Percentiles rank a stretch among this genome's conserved stretches.
These are phyloP conservation scores for Drosophila limbata DNA, from an alignment of 2,888 invertebrate species.

Conservation along the genomic window DNA sequence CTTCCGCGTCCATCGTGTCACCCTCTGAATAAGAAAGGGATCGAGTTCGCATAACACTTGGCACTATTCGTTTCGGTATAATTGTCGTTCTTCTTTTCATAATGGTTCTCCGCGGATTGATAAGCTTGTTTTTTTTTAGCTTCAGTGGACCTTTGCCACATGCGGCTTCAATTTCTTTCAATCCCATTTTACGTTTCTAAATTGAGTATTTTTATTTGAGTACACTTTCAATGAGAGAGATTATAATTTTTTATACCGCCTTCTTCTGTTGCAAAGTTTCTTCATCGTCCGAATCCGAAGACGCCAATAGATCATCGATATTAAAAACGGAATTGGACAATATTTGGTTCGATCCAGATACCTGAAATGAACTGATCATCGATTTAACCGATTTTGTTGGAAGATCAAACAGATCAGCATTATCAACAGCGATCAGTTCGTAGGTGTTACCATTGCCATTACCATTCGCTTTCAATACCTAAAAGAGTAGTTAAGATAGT, in stretches of 20 bases:
- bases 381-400: neutral
- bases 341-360: no score
- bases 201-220: neutral
- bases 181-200: conserved; percentile 62
- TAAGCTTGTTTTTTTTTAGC: neutral
- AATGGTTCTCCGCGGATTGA: neutral
- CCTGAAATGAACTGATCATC: neutral
- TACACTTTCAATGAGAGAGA: neutral
- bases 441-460: conserved; percentile 12
- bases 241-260: conserved; percentile 19
- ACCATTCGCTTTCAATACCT: conserved; percentile 24
- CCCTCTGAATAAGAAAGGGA: neutral
- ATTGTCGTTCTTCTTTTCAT: neutral
- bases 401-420: neutral
- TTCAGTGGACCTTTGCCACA: conserved; percentile 11
- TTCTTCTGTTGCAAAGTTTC: conserved; percentile 21
- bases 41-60: neutral
- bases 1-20: neutral
- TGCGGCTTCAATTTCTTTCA: conserved; percentile 45
- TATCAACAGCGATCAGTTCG: conserved; percentile 17
- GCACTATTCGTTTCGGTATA: neutral
- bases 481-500: neutral
- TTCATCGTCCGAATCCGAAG: conserved; percentile 32
- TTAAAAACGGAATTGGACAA: conserved; percentile 15
- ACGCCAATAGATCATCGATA: conserved; percentile 38